Percentiles rank a stretch among this genome's conserved stretches.
phyloP scores from a whole-genome alignment of 2,797 vertebrate genomes.

The Poeciliopsis infans region DNA sequence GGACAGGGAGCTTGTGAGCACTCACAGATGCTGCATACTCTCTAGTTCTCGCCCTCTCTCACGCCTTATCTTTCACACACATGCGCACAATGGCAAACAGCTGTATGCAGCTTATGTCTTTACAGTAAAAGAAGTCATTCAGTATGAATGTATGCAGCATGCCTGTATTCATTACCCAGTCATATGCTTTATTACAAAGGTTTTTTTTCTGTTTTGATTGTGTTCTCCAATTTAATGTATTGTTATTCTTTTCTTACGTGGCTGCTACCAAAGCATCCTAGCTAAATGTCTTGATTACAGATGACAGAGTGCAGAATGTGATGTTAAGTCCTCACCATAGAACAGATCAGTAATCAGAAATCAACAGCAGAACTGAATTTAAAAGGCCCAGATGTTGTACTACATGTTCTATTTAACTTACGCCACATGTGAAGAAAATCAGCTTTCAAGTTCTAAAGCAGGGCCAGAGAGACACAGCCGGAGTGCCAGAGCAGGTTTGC shows the following conservation, averaged over 20 bases:
- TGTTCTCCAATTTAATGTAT: background rate
- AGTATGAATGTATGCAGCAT: constrained; percentile 15
- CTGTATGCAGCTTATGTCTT: constrained; percentile 52
- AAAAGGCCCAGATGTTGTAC: background rate
- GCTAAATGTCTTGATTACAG: background rate
- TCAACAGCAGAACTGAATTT: constrained; percentile 1
- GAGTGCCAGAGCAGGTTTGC: background rate
- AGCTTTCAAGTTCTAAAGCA: background rate
- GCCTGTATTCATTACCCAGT: background rate
- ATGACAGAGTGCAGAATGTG: background rate
- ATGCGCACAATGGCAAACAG: constrained; percentile 66
- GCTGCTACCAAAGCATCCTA: background rate
- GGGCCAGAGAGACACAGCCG: background rate
- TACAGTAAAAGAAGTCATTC: constrained; percentile 41
- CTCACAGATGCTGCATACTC: constrained; percentile 75
- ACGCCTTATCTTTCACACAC: constrained; percentile 46
- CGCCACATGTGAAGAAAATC: background rate
- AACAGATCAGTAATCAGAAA: background rate
- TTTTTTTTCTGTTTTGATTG: background rate
- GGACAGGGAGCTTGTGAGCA: constrained; percentile 78
- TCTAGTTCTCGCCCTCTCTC: constrained; percentile 50
- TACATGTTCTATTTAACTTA: background rate
- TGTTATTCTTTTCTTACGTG: background rate
- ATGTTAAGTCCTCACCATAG: background rate
- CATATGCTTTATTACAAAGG: background rate